Percentiles rank a stretch among this genome's conserved stretches.
Conservation (phyloP, 2,888 invertebrate species). For the Adelognathus sp. region DNA sequence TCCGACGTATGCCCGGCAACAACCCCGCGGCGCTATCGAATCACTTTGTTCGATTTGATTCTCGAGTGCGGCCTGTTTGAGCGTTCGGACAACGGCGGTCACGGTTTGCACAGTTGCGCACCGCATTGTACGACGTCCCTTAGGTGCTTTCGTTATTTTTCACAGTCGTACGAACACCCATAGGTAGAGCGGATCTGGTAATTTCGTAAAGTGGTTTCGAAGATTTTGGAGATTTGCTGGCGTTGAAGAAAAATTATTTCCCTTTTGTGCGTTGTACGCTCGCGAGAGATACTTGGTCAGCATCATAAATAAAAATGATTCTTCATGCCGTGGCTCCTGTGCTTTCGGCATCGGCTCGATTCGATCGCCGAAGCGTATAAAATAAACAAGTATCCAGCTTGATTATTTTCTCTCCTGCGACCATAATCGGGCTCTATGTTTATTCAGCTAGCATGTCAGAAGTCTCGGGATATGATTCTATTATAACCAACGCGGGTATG, state of each 20-base stretch:
- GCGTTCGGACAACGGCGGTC: slow-evolving; percentile 40
- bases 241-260: slow-evolving; percentile 25
- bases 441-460: slow-evolving; percentile 34
- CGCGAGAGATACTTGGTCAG: slow-evolving; percentile 13
- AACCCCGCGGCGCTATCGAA: slow-evolving; percentile 36
- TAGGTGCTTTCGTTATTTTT: slow-evolving; percentile 44
- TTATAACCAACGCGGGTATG: neutral
- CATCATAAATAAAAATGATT: slow-evolving; percentile 27
- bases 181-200: slow-evolving; percentile 22
- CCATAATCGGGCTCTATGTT: slow-evolving; percentile 26
- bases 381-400: slow-evolving; percentile 23
- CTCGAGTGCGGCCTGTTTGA: slow-evolving; percentile 40
- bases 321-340: neutral
- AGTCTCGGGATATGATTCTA: slow-evolving; percentile 18
- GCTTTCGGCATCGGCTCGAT: neutral
- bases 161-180: neutral
- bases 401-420: slow-evolving; percentile 1
- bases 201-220: slow-evolving; percentile 58
- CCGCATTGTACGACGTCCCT: slow-evolving; percentile 37
- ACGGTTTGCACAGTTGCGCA: slow-evolving; percentile 40
- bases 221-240: slow-evolving; percentile 38
- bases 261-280: neutral
- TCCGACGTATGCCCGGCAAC: neutral
- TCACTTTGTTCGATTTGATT: slow-evolving; percentile 53
- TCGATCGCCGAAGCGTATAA: slow-evolving; percentile 26